These are phyloP conservation scores for Drosophila meridiana DNA, from an alignment of 2,888 invertebrate species.

Conservation along the genomic window DNA sequence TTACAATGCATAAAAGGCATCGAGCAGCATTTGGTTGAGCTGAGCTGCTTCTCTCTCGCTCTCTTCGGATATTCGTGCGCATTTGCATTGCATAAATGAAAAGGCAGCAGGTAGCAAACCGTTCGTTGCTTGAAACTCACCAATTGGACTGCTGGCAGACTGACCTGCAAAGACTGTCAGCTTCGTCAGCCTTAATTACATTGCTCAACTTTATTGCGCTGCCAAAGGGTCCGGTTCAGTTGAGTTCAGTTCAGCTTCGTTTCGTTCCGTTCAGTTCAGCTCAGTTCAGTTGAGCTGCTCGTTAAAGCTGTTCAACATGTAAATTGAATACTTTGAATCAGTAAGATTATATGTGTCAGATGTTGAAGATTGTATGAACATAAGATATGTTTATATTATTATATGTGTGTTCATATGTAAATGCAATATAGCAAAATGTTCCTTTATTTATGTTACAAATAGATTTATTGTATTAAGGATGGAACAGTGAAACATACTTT, in stretches of 20 bases:
- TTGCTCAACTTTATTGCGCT: slow-evolving; percentile 47
- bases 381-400: not conserved
- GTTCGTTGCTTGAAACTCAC: not conserved
- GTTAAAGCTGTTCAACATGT: slow-evolving; percentile 52
- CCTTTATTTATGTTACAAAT: not conserved
- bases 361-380: not conserved
- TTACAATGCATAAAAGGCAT: slow-evolving; percentile 71
- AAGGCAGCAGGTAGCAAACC: slow-evolving; percentile 11
- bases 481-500: too few species aligned
- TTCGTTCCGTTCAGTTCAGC: slow-evolving; percentile 12
- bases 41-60: slow-evolving; percentile 1
- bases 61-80: slow-evolving; percentile 25
- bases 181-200: slow-evolving; percentile 61
- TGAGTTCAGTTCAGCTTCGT: slow-evolving; percentile 14
- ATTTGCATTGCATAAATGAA: slow-evolving; percentile 48
- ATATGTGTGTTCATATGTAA: not conserved
- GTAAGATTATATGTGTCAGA: not conserved
- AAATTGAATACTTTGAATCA: slow-evolving; percentile 43
- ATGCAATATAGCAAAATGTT: not conserved
- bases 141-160: slow-evolving; percentile 10
- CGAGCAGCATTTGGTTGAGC: slow-evolving; percentile 33
- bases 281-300: slow-evolving; percentile 29
- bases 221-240: slow-evolving; percentile 13
- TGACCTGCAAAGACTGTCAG: slow-evolving; percentile 39
- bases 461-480: not conserved